A percentile compares a stretch with the other conserved stretches of the same genome.
Conservation (phyloP, 2,113 vertebrate genomes). For the Spermophilus dauricus region DNA sequence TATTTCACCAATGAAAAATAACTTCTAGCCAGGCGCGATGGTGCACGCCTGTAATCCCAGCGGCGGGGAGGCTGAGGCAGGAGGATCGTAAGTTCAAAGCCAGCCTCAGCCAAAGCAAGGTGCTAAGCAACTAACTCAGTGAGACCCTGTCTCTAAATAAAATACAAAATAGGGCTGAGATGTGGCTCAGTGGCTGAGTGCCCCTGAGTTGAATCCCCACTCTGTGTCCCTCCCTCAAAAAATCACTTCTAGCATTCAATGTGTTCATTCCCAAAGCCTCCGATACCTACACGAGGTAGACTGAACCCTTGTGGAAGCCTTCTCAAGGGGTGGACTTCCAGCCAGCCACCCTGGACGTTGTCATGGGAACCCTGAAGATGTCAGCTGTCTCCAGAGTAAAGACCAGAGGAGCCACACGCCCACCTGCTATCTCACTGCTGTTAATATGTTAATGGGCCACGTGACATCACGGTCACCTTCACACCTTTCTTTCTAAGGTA, state of each 20-base stretch:
- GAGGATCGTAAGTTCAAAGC: too few species aligned
- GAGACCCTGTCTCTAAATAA: too few species aligned
- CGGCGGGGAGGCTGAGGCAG: too few species aligned
- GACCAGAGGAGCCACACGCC: background rate
- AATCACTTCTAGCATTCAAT: background rate
- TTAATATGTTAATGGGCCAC: background rate
- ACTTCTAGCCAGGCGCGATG: background rate
- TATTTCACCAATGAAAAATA: background rate
- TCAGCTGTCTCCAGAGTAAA: background rate
- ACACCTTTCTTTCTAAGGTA: background rate
- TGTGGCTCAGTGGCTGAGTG: too few species aligned
- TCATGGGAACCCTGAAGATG: background rate
- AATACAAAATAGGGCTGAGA: too few species aligned
- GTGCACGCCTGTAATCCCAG: too few species aligned
- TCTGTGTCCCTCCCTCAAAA: background rate
- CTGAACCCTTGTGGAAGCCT: fast-evolving
- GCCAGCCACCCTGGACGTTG: background rate
- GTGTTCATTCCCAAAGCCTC: background rate
- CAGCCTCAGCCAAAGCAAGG: too few species aligned
- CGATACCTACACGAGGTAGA: background rate
- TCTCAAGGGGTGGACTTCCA: background rate
- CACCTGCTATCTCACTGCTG: background rate
- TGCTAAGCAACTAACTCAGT: too few species aligned
- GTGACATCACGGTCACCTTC: background rate
- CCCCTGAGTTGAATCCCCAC: too few species aligned